Conservation (phyloP, 2,888 invertebrate species). For the Meiosimyza platycephala region DNA sequence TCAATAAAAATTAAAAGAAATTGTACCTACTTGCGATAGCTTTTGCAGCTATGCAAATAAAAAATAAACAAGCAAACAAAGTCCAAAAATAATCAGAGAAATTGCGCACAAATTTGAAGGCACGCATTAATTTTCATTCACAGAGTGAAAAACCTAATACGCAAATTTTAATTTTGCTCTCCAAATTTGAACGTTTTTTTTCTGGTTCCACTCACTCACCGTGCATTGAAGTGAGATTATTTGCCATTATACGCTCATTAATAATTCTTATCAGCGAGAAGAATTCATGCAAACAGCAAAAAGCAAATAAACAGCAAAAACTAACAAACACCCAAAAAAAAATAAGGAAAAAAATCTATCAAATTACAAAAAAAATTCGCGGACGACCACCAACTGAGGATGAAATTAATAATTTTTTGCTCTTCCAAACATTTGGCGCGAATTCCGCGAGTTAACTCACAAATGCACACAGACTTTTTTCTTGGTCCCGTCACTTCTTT, state of each 20-base stretch:
- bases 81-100: neutral
- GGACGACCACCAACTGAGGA: conserved; percentile 9
- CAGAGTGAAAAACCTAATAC: neutral
- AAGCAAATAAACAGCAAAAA: neutral
- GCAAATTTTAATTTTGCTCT: neutral
- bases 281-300: neutral
- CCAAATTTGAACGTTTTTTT: neutral
- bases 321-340: neutral
- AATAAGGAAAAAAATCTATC: neutral
- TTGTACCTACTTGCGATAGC: no score
- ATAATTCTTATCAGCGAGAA: conserved; percentile 55
- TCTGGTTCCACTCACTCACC: neutral
- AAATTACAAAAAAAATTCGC: conserved; percentile 3
- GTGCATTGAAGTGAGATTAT: conserved; percentile 52
- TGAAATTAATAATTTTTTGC: conserved; percentile 11
- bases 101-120: no score
- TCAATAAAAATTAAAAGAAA: no score
- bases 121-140: no score
- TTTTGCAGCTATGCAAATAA: no score
- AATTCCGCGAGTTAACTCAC: no score
- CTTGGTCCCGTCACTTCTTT: neutral
- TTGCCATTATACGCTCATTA: conserved; percentile 59
- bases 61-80: no score
- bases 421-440: neutral
- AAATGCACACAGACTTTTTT: no score